Evolutionary conservation across 1,140 invertebrate genomes (phyloP).

Genomic region (Marisa cornuarietis): DNA sequence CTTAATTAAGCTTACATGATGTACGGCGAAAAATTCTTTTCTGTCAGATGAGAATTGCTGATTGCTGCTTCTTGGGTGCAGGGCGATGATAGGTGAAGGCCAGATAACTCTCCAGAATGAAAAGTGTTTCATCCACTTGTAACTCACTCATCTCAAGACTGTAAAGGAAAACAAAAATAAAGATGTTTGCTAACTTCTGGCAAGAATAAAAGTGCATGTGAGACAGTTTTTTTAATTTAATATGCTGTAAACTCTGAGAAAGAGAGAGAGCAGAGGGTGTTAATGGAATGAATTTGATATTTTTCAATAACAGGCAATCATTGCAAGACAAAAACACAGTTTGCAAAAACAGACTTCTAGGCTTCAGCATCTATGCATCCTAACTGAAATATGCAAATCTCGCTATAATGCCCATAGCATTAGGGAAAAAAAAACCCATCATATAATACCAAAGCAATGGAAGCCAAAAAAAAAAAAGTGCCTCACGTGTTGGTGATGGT

Average conservation of each 20-base stretch:
- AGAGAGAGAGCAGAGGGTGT: too few species aligned
- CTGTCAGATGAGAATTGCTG: not conserved
- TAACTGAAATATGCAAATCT: too few species aligned
- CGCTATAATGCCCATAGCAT: too few species aligned
- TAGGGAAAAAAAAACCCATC: too few species aligned
- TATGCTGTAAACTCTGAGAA: too few species aligned
- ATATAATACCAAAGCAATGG: too few species aligned
- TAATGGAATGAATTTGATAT: too few species aligned
- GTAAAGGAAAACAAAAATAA: slow-evolving; percentile 31
- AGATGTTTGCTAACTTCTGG: not conserved
- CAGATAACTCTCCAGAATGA: slow-evolving; percentile 70
- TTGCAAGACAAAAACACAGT: too few species aligned
- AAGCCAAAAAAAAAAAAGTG: not conserved
- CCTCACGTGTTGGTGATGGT: slow-evolving; percentile 72
- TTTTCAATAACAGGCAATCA: too few species aligned
- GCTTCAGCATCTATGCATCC: too few species aligned
- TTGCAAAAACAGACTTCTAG: too few species aligned
- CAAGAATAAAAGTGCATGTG: not conserved
- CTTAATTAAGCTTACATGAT: too few species aligned
- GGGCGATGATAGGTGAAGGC: slow-evolving; percentile 32
- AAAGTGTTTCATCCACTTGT: slow-evolving; percentile 78
- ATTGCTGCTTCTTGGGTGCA: not conserved
- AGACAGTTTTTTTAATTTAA: not conserved
- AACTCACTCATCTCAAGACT: slow-evolving; percentile 74
- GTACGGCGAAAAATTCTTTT: not conserved